These are phyloP conservation scores for Branchellion lobata DNA, from an alignment of 2,888 invertebrate genomes.

Conservation along the genomic window DNA sequence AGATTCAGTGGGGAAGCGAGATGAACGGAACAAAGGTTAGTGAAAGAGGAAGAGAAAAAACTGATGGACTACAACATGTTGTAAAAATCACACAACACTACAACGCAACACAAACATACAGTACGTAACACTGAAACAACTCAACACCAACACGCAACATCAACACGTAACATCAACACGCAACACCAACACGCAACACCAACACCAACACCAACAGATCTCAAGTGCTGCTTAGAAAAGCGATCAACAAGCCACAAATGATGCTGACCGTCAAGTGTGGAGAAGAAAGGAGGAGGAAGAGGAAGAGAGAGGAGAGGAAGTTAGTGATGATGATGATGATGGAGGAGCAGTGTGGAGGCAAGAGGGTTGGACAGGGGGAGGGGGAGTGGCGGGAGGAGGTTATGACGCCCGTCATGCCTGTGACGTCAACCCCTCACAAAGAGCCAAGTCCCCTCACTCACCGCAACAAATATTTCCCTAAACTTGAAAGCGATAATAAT, in stretches of 20 bases:
- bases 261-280: not conserved
- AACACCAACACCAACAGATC: too few species aligned
- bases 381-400: not conserved
- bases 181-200: too few species aligned
- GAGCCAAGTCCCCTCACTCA: not conserved
- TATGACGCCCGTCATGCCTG: not conserved
- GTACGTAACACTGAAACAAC: too few species aligned
- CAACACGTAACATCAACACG: too few species aligned
- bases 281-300: not conserved
- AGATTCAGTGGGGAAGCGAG: too few species aligned
- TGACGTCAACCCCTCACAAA: conserved; percentile 6
- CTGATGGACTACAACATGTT: too few species aligned
- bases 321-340: not conserved
- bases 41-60: too few species aligned
- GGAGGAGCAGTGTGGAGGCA: not conserved
- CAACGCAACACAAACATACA: too few species aligned
- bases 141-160: too few species aligned
- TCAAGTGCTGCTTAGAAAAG: not conserved
- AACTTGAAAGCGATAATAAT: not conserved
- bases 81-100: too few species aligned
- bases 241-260: not conserved
- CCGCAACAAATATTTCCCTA: not conserved
- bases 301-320: not conserved
- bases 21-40: too few species aligned
- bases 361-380: not conserved